A percentile compares a stretch with the other conserved stretches of the same genome.
These are phyloP conservation scores for Chaunax sp. DNA, from an alignment of 2,797 vertebrate species.

Conservation along the genomic window DNA sequence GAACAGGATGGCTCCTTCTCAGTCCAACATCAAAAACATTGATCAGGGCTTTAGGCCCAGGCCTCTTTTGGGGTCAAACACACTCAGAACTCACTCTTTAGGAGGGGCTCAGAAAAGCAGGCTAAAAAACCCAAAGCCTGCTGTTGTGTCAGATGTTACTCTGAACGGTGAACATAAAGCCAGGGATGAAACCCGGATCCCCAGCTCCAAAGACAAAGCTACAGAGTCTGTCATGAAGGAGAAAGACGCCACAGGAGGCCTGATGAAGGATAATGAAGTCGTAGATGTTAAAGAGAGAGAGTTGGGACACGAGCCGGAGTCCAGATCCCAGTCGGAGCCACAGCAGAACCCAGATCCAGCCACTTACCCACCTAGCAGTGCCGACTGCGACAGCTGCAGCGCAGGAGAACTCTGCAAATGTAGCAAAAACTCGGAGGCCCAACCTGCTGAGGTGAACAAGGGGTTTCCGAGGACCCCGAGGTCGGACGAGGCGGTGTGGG, in stretches of 20 bases:
- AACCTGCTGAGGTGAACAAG: not conserved
- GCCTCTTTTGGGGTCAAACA: not conserved
- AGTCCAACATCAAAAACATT: slow-evolving; percentile 12
- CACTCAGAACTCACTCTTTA: not conserved
- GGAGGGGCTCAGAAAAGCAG: slow-evolving; percentile 1
- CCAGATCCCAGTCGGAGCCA: not conserved
- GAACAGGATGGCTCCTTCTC: slow-evolving; percentile 19
- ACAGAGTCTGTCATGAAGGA: slow-evolving; percentile 24
- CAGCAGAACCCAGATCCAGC: not conserved
- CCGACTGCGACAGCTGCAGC: slow-evolving; percentile 41
- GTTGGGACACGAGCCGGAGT: slow-evolving; percentile 3
- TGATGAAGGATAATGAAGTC: slow-evolving; percentile 16
- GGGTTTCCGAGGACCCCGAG: slow-evolving; percentile 74
- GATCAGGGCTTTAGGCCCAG: slow-evolving; percentile 8
- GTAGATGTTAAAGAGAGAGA: slow-evolving; percentile 66
- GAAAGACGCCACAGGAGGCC: not conserved
- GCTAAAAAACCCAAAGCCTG: not conserved
- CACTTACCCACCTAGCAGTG: not conserved
- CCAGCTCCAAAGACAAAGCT: slow-evolving; percentile 21
- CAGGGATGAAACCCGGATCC: not conserved
- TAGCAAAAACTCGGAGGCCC: not conserved
- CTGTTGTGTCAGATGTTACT: not conserved
- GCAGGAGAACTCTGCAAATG: slow-evolving; percentile 50
- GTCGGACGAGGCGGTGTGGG: slow-evolving; percentile 90
- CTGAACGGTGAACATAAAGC: not conserved